A percentile compares a stretch with the other conserved stretches of the same genome.
These are phyloP conservation scores for Potamilus streckersoni DNA, from an alignment of 1,140 invertebrate genomes.

Conservation along the genomic window DNA sequence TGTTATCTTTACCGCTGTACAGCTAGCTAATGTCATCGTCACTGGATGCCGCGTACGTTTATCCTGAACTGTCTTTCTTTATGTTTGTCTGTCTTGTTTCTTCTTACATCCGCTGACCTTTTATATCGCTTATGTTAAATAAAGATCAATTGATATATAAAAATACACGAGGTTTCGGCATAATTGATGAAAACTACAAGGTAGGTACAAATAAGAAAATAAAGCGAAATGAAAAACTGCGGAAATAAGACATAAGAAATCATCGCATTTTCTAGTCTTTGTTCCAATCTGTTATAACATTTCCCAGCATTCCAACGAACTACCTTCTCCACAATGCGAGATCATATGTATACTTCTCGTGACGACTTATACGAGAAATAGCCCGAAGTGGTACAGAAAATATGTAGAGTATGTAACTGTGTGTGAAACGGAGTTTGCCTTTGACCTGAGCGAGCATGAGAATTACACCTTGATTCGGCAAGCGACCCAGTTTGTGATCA, in stretches of 20 bases:
- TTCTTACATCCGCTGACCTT: too few species aligned
- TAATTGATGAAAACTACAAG: constrained; percentile 8
- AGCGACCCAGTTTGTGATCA: constrained; percentile 12
- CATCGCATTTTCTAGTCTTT: not conserved
- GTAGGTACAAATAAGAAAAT: not conserved
- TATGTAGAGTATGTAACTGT: constrained; percentile 1
- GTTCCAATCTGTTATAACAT: not conserved
- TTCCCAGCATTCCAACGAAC: not conserved
- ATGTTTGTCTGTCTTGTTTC: too few species aligned
- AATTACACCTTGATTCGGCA: not conserved
- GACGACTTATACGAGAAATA: constrained; percentile 10
- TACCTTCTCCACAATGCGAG: not conserved
- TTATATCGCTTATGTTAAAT: too few species aligned
- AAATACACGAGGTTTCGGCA: constrained; percentile 4
- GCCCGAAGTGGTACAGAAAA: constrained; percentile 11
- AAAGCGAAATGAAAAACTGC: not conserved
- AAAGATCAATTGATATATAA: not conserved
- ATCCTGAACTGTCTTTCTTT: too few species aligned
- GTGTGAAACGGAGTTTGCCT: constrained; percentile 23
- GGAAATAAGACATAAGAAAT: not conserved
- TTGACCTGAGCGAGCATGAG: not conserved
- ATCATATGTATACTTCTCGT: constrained; percentile 5
- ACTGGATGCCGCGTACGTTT: constrained; percentile 20
- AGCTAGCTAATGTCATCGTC: constrained; percentile 9
- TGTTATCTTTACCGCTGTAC: constrained; percentile 9